Evolutionary conservation across 2,888 invertebrate genomes (phyloP), one percentile per base, ranked within the genome.

Genomic region (Celastrina argiolus): DNA sequence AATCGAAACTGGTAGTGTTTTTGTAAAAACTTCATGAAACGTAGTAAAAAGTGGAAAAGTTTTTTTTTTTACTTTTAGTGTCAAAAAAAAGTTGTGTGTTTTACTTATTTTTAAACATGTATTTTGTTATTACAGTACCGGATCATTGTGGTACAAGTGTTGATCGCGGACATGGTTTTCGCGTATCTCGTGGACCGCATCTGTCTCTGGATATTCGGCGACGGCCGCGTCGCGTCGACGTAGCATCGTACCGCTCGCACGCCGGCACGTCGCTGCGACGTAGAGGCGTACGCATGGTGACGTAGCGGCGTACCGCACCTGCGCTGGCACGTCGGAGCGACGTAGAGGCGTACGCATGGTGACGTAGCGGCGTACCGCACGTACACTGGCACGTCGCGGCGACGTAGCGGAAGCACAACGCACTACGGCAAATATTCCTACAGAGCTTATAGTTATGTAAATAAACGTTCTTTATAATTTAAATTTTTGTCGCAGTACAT

Each of bases 121-220:
- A 31, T 31, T 31, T 31, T 31, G 31, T 3, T 22, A 14, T 51
- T 81, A 92, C 93, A 99, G 99, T 98, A 98, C 83, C 97, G 98
- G 74, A 92, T 94, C 74, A 95, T 95, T 71, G 90, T 99, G 78
- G 93, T 99, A 64, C 92, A 93, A 84, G 95, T 97, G 16, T 92
- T 99, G 73, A 91, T 96, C 74, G 95, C 95, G 0, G 98, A 99
- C 84, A 96, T 98, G 82, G 84, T 95, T 71, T 94, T 96, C 78
- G 97, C 98, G 3, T 98, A 95, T 80, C 77, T 95, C 22, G 95
- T 96, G 70, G 99, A 99, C 85, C 93, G 97, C 76, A 78, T 93
- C 42, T 97, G 97, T 85, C 92, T 97, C 77, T 96, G 95, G 93
- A 88, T 97, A 63, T 97, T 97, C 81, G 97, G 97, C 28, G 97